Evolutionary conservation across 2,113 vertebrate species (phyloP).

Genomic region (Myotis davidii): DNA sequence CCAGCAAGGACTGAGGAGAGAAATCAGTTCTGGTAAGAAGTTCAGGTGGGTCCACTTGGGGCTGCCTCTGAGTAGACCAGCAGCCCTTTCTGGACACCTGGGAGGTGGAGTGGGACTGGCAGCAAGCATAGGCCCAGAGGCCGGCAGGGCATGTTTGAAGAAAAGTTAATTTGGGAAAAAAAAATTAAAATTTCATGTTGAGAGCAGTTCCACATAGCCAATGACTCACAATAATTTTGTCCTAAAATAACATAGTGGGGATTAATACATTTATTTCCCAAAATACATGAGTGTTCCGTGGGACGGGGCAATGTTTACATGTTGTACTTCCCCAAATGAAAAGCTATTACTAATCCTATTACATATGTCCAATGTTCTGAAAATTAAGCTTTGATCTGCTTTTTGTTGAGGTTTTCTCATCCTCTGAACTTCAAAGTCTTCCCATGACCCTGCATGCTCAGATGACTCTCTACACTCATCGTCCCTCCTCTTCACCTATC

Average conservation of each 20-base stretch:
- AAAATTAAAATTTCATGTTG: background rate
- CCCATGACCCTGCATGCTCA: slow-evolving; percentile 26
- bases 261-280: slow-evolving; percentile 11
- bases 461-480: background rate
- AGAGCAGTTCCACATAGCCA: background rate
- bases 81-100: background rate
- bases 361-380: background rate
- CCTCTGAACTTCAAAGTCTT: slow-evolving; percentile 59
- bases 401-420: slow-evolving; percentile 44
- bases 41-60: fast-evolving
- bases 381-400: slow-evolving; percentile 32
- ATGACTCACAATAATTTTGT: slow-evolving; percentile 50
- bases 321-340: background rate
- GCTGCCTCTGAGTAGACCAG: background rate
- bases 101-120: too few species aligned
- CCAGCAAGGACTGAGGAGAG: background rate
- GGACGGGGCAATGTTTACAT: background rate
- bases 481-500: background rate
- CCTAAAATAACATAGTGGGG: slow-evolving; percentile 54
- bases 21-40: background rate
- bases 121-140: background rate
- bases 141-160: background rate
- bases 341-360: background rate
- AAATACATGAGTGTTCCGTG: slow-evolving; percentile 14
- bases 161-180: slow-evolving; percentile 48